phyloP scores from a whole-genome alignment of 2,888 invertebrate genomes.

The Stenoptilia bipunctidactyla region DNA sequence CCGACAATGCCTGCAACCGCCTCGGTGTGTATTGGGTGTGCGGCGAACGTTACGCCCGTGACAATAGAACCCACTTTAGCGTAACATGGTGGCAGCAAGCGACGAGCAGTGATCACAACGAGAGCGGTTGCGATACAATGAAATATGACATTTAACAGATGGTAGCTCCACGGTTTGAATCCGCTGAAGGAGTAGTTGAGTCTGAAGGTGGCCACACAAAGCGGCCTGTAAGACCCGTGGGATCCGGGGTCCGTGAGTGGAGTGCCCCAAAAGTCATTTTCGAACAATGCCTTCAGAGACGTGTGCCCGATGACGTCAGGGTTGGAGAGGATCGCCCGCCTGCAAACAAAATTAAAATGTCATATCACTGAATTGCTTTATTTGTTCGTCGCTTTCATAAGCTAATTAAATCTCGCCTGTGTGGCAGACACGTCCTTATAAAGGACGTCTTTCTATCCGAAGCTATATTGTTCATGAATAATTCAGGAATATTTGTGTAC shows the following conservation, averaged over 20 bases:
- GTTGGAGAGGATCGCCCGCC: slow-evolving; percentile 95
- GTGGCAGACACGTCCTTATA: no score
- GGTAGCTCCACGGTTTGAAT: slow-evolving; percentile 86
- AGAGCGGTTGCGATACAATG: slow-evolving; percentile 89
- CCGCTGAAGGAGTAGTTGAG: slow-evolving; percentile 85
- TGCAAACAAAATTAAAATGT: slow-evolving; percentile 47
- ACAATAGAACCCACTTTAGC: slow-evolving; percentile 78
- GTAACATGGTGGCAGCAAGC: slow-evolving; percentile 75
- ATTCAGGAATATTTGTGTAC: no score
- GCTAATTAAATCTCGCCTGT: no score
- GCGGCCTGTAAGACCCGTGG: slow-evolving; percentile 96
- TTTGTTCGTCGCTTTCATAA: no score
- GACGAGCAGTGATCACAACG: slow-evolving; percentile 82
- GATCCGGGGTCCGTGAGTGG: slow-evolving; percentile 92
- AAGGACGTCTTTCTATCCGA: no score
- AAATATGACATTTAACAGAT: slow-evolving; percentile 86
- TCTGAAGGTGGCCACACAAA: slow-evolving; percentile 90
- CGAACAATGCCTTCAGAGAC: slow-evolving; percentile 84
- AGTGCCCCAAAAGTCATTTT: slow-evolving; percentile 98
- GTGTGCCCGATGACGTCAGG: slow-evolving; percentile 90
- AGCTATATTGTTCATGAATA: no score
- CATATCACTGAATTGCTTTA: no score
- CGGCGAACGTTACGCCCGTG: slow-evolving; percentile 90
- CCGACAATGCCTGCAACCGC: slow-evolving; percentile 97
- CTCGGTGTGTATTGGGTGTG: slow-evolving; percentile 97